Evolutionary conservation across 2,797 vertebrate genomes (phyloP), one percentile per base, ranked within the genome.

Genomic region (Chiloscyllium punctatum): DNA sequence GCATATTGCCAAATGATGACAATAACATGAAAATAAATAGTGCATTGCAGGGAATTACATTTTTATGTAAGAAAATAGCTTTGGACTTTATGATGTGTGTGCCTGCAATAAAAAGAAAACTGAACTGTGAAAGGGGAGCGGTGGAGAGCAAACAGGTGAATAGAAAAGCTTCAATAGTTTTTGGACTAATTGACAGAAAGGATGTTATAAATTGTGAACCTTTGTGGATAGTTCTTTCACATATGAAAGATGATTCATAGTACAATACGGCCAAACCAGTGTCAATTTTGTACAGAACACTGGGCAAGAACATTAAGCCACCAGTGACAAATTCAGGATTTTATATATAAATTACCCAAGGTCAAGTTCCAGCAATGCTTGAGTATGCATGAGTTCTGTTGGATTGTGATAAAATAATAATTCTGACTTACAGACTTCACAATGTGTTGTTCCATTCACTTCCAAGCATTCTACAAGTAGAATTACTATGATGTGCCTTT

Each of bases 281-380:
- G 9, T 71, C 66, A 37, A 57, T 62, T 66, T 57, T 62, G 30
- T 62, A 94, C 25, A 27, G 3, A 16, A 69, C 13, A 71, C 57
- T 42, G 37, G 68, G 21, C 69, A 15, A 71, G 23, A 71, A 72
- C 5, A 6, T 69, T 27, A 51, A 95, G 27, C 21, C 25, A 51
- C 18, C 72, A 57, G 69, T 77, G 30, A 53, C 51, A 57, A 53
- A 48, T 33, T 53, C 42, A 51, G 94, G 94, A 7, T 95, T 95
- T 72, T 18, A 53, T 51, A 18, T 33, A 53, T 77, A 53, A 53
- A 51, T 95, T 53, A 57, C 15, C 48, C 16, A 5, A 95, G 94
- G 94, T 95, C 94, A 95, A 95, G 94, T 53, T 95, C 37, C 62
- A 94, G 94, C 11, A 91, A 18, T 94, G 68, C 53, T 74, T 53